Evolutionary conservation across 2,113 vertebrate species (phyloP), one percentile per base, ranked within the genome.

Genomic region (Oncorhynchus keta): DNA sequence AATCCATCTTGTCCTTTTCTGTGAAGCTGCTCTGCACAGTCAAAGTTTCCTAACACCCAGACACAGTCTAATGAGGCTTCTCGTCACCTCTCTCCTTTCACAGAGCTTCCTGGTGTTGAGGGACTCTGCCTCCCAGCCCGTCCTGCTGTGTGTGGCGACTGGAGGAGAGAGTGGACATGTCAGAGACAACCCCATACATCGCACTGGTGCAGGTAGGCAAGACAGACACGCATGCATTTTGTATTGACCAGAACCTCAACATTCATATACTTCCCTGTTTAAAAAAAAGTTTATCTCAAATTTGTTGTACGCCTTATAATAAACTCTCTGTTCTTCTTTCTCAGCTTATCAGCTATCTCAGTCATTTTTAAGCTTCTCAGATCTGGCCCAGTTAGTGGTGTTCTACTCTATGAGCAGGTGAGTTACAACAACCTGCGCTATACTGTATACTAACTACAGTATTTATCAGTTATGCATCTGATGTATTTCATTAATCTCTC

Each of bases 61-160:
- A 45, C 39, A 45, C 39, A 45, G 39, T 2, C 8, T 62, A 3
- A n/a, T 20, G 16, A 57, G 20, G 55, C 55, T 57, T 57, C 55
- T 62, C 39, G 9, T 45, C 59, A 62, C 59, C 49, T 39, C 57
- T 57, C 22, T 59, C 26, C n/a, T 11, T 57, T 22, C 14, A 20
- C 76, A 94, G 93, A 91, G 89, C 55, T 94, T 94, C 79, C 81
- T 94, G 79, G 87, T 94, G 66, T 72, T 89, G 65, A 28, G 76
- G 20, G 83, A 78, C 22, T 78, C 85, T 35, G 22, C 67, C 18
- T 62, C 83, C 49, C 66, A 61, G 0, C 87, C 90, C 22, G 64
- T 78, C 1, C 48, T 82, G 2, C 81, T 94, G 16, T 89, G 85
- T 48, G 22, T 94, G 75, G 88, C 62, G 68, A 81, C 88, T 8